These are phyloP conservation scores for Epinephelus coioides DNA, from an alignment of 2,797 vertebrate species.

Conservation along the genomic window DNA sequence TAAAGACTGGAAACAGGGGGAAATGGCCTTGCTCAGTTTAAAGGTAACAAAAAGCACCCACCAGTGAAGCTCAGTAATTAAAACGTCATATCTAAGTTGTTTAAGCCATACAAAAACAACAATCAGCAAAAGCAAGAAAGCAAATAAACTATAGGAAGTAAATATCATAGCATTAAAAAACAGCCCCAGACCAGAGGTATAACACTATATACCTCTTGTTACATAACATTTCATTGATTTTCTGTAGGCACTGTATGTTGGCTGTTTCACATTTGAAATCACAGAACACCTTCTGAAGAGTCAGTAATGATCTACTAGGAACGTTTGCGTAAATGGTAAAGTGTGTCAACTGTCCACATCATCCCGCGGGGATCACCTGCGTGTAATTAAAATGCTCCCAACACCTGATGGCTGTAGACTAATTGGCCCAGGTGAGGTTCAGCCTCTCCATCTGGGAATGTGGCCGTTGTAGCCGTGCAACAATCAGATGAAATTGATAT, in stretches of 20 bases:
- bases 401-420: constrained; percentile 68
- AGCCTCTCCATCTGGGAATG: constrained; percentile 59
- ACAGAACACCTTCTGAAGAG: constrained; percentile 29
- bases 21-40: too few species aligned
- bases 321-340: constrained; percentile 35
- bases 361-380: constrained; percentile 41
- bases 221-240: background rate
- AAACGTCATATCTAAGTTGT: too few species aligned
- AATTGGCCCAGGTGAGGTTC: constrained; percentile 78
- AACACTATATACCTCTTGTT: background rate
- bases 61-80: too few species aligned
- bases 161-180: background rate
- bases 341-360: constrained; percentile 54
- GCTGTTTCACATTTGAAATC: constrained; percentile 4
- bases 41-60: too few species aligned
- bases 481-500: constrained; percentile 67
- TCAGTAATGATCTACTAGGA: constrained; percentile 37
- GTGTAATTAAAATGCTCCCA: constrained; percentile 73
- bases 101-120: too few species aligned
- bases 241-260: background rate
- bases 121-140: too few species aligned
- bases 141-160: background rate
- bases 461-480: constrained; percentile 39
- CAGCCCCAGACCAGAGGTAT: background rate
- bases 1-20: too few species aligned